Conservation (phyloP, 2,797 vertebrate species). For the Rhodeus uyekii region DNA sequence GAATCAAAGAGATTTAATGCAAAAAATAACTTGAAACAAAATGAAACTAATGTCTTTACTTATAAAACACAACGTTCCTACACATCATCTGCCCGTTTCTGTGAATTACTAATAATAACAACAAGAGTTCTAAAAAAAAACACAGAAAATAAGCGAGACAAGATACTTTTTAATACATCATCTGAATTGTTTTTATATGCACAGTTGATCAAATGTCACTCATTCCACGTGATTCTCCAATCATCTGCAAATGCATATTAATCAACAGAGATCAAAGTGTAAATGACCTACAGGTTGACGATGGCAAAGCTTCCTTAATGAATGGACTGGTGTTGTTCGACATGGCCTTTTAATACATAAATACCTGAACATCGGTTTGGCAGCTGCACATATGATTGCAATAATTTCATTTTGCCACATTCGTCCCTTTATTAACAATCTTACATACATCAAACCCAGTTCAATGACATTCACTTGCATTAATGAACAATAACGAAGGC, state of each 20-base stretch:
- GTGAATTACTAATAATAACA: background rate
- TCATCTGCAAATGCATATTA: background rate
- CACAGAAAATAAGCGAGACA: background rate
- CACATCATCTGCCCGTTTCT: background rate
- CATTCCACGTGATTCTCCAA: background rate
- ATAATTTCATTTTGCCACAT: background rate
- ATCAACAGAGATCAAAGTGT: background rate
- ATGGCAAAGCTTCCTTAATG: background rate
- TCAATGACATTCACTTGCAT: background rate
- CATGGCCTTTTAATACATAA: background rate
- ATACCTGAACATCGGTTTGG: background rate
- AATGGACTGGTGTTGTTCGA: background rate
- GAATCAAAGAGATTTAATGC: background rate
- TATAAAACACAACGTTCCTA: background rate
- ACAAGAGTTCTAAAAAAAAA: background rate
- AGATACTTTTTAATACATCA: background rate
- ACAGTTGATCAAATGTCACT: background rate
- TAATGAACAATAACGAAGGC: background rate
- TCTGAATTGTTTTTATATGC: background rate
- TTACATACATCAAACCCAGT: background rate
- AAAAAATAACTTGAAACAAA: background rate
- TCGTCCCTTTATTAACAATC: background rate
- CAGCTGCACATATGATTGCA: background rate
- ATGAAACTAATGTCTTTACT: background rate
- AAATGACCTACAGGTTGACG: background rate